Base-by-base conservation (phyloP, 2,888 invertebrate genomes). In the Ceriagrion tenellum region DNA sequence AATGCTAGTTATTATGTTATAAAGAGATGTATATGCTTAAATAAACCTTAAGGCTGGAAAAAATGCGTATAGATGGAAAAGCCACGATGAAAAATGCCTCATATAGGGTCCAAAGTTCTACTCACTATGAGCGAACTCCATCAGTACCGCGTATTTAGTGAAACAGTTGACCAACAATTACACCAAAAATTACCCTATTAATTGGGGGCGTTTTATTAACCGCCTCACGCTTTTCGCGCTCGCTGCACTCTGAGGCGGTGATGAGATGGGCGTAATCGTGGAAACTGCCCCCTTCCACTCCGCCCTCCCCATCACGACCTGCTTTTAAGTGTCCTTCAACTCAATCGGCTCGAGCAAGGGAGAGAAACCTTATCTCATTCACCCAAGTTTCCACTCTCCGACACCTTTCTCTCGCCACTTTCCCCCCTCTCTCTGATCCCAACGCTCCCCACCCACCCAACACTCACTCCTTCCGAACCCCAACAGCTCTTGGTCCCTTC, bases 241-340 rank as follows among this genome's bases (percentile, higher is more conserved):
- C 30, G 81, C 30, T 30, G 35, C 26, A 16, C 81, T n/a, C 30
- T 30, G 47, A 13, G 47, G 47, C 12, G 47, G 47, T 12, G 47
- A n/a, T 89, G 89, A 1, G 20, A 26, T n/a, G 55, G 55, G 55
- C 16, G 89, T 55, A 55, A 89, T 55, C 47, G 47, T 40, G 40
- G 55, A 89, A 55, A 23, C 88, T 3, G 4, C 88, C 26, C 55
- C 8, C 47, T 8, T 8, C 8, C 47, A 2, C 47, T 8, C 8
- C 47, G 4, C 8, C 47, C 8, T 47, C 47, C 47, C 47, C 47
- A 2, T 47, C 47, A 47, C 47, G 40, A 30, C 88, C n/a, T 26
- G 74, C 74, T 35, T 81, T 30, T 13, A 55, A 55, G 89, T 89
- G 89, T 89, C 89, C 55, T 55, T 89, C 89, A 89, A 89, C 89